Base-by-base conservation (phyloP, 2,888 invertebrate species). In the Scaptomyza caliginosa region DNA sequence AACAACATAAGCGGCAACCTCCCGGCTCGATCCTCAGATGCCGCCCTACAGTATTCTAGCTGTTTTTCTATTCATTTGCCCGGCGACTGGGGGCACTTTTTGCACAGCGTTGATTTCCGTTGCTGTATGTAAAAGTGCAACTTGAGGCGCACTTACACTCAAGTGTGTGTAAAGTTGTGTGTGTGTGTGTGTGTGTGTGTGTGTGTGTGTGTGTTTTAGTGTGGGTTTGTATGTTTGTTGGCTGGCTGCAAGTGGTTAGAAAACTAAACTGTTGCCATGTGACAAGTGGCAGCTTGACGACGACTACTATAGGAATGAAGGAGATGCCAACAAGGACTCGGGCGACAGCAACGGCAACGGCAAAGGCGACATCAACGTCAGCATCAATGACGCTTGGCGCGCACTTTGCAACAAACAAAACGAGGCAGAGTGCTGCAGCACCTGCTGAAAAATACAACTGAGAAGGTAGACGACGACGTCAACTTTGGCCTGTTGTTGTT, bases 211-310 rank as follows among this genome's bases (percentile, higher is more conserved):
- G 40, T 43, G 51, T 64, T 54, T 58, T 43, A 55, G 30, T 46
- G 49, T 56, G 55, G 49, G 57, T 51, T 58, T 26, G 28, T 50
- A 50, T 63, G 52, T 57, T 42, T 67, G 70, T 62, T 40, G 48
- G 63, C 65, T 74, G 72, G 75, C 79, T 71, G 77, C 74, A 77
- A 75, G 79, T 86, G 77, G 81, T 84, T 80, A 77, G 74, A 74
- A 84, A 86, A 86, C 81, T 82, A 84, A 84, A 87, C 83, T 84
- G 83, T 84, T 83, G 83, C 88, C 86, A 84, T 84, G 83, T 84
- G 86, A 86, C 83, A 84, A 84, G 83, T 82, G 85, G 77, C 85
- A 84, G 85, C 87, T 86, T 84, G 87, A 82, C 74, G 45, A 28
- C 45, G 74, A 86, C 77, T 64, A 69, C 83, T 59, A 72, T 64